Conservation (phyloP, 1,140 invertebrate species). For the Anadara kagoshimensis region DNA sequence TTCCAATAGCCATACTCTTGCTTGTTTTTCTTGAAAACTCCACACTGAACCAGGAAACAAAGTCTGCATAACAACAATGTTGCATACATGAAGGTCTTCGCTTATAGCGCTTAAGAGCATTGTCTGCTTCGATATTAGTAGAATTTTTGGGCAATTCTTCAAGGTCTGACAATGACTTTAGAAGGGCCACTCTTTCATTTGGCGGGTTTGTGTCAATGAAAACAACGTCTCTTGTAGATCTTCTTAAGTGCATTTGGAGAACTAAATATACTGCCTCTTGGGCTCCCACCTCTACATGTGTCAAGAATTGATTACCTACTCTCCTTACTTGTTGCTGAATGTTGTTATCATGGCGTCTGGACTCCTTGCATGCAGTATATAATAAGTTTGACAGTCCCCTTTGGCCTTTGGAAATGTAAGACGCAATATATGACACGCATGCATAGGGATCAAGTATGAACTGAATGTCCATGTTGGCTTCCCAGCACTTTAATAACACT, state of each 20-base stretch:
- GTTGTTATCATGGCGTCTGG: conserved; percentile 17
- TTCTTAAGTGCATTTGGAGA: conserved; percentile 37
- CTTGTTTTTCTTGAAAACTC: not conserved
- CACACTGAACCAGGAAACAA: not conserved
- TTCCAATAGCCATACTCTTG: not conserved
- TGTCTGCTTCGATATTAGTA: conserved; percentile 5
- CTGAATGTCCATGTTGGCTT: too few species aligned
- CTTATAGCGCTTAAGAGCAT: not conserved
- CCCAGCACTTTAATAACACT: conserved; percentile 44
- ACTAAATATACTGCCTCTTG: conserved; percentile 36
- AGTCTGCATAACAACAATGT: conserved; percentile 18
- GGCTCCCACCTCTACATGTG: conserved; percentile 40
- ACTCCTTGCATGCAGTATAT: conserved; percentile 34
- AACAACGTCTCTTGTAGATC: conserved; percentile 19
- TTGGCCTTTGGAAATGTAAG: conserved; percentile 43
- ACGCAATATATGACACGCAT: conserved; percentile 28
- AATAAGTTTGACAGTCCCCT: conserved; percentile 44
- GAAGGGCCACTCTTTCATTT: conserved; percentile 2
- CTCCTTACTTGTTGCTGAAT: conserved; percentile 36
- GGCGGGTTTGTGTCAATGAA: conserved; percentile 34
- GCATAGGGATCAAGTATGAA: conserved; percentile 33
- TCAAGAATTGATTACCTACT: conserved; percentile 46
- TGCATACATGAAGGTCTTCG: conserved; percentile 10
- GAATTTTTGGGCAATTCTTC: conserved; percentile 9
- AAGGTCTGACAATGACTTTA: conserved; percentile 29